phyloP scores from a whole-genome alignment of 2,888 invertebrate species.

The Protonemura montana region DNA sequence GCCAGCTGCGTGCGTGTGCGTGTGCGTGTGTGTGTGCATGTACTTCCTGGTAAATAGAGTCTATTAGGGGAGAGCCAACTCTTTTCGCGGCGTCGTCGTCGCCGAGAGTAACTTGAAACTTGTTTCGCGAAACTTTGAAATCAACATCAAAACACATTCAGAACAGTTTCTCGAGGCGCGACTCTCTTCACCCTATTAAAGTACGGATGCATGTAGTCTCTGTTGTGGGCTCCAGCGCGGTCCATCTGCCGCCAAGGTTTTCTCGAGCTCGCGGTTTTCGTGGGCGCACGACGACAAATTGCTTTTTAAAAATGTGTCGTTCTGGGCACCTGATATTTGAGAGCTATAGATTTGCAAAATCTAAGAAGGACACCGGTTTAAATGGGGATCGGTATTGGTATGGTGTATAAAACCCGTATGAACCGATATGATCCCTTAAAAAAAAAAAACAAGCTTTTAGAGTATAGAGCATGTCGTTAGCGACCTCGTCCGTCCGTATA shows the following conservation, averaged over 20 bases:
- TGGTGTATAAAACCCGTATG: too few relatives aligned
- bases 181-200: not conserved
- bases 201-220: not conserved
- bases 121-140: not conserved
- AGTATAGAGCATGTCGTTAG: too few relatives aligned
- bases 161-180: not conserved
- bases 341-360: too few relatives aligned
- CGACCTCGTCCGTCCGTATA: too few relatives aligned
- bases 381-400: too few relatives aligned
- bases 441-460: too few relatives aligned
- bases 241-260: not conserved
- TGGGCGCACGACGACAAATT: too few relatives aligned
- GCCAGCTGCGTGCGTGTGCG: not conserved
- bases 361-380: too few relatives aligned
- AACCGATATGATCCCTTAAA: too few relatives aligned
- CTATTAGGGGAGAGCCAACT: slow-evolving; percentile 2
- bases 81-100: not conserved
- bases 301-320: too few relatives aligned
- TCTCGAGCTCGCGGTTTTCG: not conserved
- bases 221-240: not conserved
- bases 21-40: not conserved
- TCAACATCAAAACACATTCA: slow-evolving; percentile 25
- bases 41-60: slow-evolving; percentile 10
- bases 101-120: not conserved
- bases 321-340: too few relatives aligned